Conservation (phyloP, 2,113 vertebrate genomes). For the Fulmarus glacialis region DNA sequence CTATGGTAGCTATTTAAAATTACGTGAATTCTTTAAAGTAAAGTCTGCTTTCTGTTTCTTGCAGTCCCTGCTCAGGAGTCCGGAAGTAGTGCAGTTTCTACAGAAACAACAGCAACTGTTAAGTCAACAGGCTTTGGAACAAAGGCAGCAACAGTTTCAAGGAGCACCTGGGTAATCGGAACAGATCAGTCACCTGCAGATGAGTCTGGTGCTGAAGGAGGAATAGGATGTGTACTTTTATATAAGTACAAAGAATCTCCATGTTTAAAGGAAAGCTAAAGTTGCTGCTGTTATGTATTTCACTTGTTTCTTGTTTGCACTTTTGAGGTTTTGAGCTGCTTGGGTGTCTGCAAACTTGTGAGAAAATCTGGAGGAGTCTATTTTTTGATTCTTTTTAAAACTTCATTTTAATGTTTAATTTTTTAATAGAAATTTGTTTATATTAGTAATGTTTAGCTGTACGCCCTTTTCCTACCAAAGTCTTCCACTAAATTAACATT, state of each 20-base stretch:
- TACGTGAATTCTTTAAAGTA: background rate
- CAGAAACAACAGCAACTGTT: constrained; percentile 93
- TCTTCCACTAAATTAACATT: background rate
- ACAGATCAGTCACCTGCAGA: background rate
- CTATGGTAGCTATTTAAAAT: background rate
- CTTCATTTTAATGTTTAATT: constrained; percentile 3
- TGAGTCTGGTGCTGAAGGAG: background rate
- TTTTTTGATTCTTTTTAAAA: constrained; percentile 2
- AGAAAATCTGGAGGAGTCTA: constrained; percentile 5
- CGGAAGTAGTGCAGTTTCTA: constrained; percentile 96
- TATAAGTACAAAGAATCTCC: background rate
- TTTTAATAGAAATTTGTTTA: background rate
- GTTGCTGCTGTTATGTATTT: background rate
- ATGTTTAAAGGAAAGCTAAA: background rate
- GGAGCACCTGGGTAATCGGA: constrained; percentile 71
- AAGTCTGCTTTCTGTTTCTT: constrained; percentile 1
- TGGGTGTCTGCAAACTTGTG: background rate
- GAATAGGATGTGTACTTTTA: background rate
- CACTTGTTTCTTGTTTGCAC: constrained; percentile 47
- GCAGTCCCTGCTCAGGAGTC: constrained; percentile 95
- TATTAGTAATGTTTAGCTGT: background rate
- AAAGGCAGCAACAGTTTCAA: constrained; percentile 86
- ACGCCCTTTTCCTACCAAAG: background rate
- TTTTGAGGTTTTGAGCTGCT: constrained; percentile 35
- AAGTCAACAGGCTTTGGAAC: constrained; percentile 85